Base-by-base conservation (phyloP, 2,888 invertebrate genomes). In the Drosophila limbata region DNA sequence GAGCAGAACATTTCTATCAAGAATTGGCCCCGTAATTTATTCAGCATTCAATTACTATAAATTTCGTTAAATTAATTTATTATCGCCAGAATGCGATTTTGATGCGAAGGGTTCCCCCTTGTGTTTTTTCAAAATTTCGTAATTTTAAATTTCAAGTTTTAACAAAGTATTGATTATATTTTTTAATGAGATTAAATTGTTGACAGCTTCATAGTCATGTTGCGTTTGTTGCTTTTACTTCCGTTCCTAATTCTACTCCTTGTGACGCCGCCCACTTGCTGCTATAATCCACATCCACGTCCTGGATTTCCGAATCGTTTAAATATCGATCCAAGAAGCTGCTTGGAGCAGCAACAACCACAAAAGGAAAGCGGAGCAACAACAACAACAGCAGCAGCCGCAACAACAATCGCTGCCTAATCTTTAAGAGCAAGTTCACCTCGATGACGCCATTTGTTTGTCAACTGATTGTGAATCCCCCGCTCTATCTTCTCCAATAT, bases 221-320 rank as follows among this genome's bases (percentile, higher is more conserved):
- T 35, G 21, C n/a, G n/a, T 13, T 44, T 47, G 50, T 33, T 62
- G 2, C 13, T 45, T 3, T 19, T 63, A 1, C 6, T 70, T 83
- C 8, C 11, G 4, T 3, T 69, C 9, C 47, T 51, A 5, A 2
- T 83, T 11, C 10, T 76, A 5, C 3, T 69, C 10, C 15, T 63
- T 15, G 33, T 21, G 11, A 21, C 40, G 13, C 13, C n/a, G 13
- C 15, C 21, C 15, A 25, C 33, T 19, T 15, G 13, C 17, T 11
- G 55, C 25, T 53, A 74, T 45, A 6, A 15, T 4, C 50, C 50
- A 3, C 81, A 81, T 57, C 57, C 11, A 5, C 85, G 56, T 73
- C 89, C 90, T 62, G 88, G 90, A 8, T 88, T 88, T 50, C 79
- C 79, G 5, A 48, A 87, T 37, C 82, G 90, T n/a, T 53, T 84